phyloP scores from a whole-genome alignment of 2,888 invertebrate genomes.

The Gibbula magus region DNA sequence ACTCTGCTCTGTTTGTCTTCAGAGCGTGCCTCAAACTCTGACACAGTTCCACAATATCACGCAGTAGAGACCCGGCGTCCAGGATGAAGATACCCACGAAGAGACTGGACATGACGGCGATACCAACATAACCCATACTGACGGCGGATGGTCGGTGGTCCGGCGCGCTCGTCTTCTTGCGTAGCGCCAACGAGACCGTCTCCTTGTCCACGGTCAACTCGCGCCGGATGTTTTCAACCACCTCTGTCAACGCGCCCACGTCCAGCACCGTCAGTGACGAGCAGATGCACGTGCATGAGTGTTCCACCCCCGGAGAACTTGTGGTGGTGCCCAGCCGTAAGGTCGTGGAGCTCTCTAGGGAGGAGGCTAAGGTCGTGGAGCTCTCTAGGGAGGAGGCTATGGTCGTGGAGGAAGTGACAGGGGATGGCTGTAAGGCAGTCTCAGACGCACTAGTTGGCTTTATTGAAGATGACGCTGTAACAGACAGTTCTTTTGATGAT shows the following conservation, averaged over 20 bases:
- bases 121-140: conserved; percentile 23
- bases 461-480: background rate
- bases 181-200: conserved; percentile 2
- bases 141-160: conserved; percentile 19
- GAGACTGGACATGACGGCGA: conserved; percentile 18
- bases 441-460: background rate
- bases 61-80: conserved; percentile 18
- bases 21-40: background rate
- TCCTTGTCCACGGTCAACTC: conserved; percentile 21
- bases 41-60: background rate
- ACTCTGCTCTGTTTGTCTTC: background rate
- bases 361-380: background rate
- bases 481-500: background rate
- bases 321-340: background rate
- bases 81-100: conserved; percentile 24
- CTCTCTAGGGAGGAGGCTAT: too few relatives aligned
- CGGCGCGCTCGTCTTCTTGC: conserved; percentile 15
- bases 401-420: background rate
- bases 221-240: conserved; percentile 19
- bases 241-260: conserved; percentile 7
- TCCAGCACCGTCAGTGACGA: background rate
- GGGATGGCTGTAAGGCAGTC: too few relatives aligned
- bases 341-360: background rate
- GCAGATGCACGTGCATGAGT: conserved; percentile 17
- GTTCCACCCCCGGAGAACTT: background rate